Evolutionary conservation across 2,797 vertebrate species (phyloP), one percentile per base, ranked within the genome.

Genomic region (Ctenopoma kingsleyae): DNA sequence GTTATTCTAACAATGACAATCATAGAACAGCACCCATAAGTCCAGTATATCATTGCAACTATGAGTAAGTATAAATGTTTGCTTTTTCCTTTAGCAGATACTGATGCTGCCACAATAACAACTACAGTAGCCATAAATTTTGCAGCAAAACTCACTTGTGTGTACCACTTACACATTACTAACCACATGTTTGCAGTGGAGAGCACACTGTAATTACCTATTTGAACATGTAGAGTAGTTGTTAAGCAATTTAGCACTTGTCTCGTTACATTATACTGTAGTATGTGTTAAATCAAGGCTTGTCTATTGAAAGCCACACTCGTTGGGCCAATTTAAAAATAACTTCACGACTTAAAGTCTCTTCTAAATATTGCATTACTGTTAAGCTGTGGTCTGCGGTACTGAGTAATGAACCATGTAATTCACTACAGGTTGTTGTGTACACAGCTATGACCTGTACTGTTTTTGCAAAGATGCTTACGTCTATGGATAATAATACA

Each of bases 151-250:
- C n/a, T 53, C 41, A 48, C 17, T 54, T 54, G 6, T 8, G 48
- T 56, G 9, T 48, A n/a, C 41, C 38, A 25, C 35, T 64, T 58
- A 16, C 38, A 48, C 22, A 9, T 63, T 16, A 50, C 17, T 58
- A 54, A 70, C 49, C 46, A 64, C 22, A 59, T 59, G 63, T 78
- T 81, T 81, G 40, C 65, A 41, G 36, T 3, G 27, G 41, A 23
- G 43, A 47, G 27, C 10, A 36, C 25, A 22, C 68, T 57, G 30
- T 69, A 60, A 75, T 65, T 53, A 63, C 48, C 16, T 27, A 5
- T 57, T 2, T 56, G 16, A 41, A 32, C 53, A 25, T 53, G 38
- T 1, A 36, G 54, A 58, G 55, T 27, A 12, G 54, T 51, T 49
- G 58, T 83, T 78, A 61, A 58, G 50, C 30, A 46, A 53, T 60